These are phyloP conservation scores for Tragelaphus buxtoni DNA, from an alignment of 2,113 vertebrate species.

Conservation along the genomic window DNA sequence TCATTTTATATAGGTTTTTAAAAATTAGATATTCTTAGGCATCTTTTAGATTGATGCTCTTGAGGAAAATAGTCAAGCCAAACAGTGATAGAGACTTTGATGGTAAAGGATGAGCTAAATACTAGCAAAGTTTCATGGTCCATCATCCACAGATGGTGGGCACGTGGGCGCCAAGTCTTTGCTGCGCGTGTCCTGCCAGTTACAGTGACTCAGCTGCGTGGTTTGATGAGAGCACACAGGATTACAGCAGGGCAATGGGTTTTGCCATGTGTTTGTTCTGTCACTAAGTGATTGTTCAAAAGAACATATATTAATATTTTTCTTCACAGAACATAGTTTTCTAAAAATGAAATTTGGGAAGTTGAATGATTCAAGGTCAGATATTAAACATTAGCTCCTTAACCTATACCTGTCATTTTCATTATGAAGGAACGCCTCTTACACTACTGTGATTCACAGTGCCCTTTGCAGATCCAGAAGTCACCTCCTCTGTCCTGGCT, in stretches of 20 bases:
- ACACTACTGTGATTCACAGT: constrained; percentile 76
- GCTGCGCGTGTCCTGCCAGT: neutral
- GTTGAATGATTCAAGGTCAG: constrained; percentile 58
- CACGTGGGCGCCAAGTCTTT: neutral
- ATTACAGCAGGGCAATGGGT: constrained; percentile 41
- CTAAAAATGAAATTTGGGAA: constrained; percentile 68
- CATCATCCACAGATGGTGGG: neutral
- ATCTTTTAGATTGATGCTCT: neutral
- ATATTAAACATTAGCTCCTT: constrained; percentile 59
- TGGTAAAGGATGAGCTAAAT: neutral
- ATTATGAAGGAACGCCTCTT: constrained; percentile 62
- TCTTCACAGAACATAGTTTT: constrained; percentile 59
- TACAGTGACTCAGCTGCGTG: neutral
- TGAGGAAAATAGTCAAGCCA: neutral
- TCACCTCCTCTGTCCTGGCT: constrained; percentile 52
- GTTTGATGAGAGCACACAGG: constrained; percentile 7
- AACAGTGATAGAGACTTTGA: neutral
- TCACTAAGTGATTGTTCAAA: constrained; percentile 63
- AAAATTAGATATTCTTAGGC: neutral
- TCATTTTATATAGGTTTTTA: neutral
- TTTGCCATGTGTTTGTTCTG: constrained; percentile 62
- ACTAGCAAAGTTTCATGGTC: neutral
- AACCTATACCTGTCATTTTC: constrained; percentile 49
- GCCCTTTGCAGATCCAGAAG: constrained; percentile 69
- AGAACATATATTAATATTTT: constrained; percentile 45